phyloP scores from a whole-genome alignment of 2,888 invertebrate genomes.

The Ennomos fuscantarius region DNA sequence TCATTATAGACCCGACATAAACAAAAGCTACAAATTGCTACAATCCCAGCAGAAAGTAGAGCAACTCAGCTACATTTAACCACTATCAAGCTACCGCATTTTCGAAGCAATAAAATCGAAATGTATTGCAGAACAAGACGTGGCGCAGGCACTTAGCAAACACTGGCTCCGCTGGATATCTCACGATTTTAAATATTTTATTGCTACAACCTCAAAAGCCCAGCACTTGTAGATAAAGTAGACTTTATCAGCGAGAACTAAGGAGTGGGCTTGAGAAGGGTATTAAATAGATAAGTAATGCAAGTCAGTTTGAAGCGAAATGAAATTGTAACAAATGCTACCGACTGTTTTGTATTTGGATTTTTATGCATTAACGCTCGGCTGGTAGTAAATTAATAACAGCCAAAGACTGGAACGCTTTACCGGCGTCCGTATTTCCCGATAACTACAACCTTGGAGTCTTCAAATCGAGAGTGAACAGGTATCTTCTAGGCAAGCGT shows the following conservation, averaged over 20 bases:
- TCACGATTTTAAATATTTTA: slow-evolving; percentile 67
- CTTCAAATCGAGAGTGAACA: too few relatives aligned
- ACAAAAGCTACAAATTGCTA: slow-evolving; percentile 2
- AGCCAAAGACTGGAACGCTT: background rate
- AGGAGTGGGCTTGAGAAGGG: slow-evolving; percentile 15
- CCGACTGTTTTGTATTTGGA: slow-evolving; percentile 13
- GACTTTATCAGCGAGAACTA: slow-evolving; percentile 24
- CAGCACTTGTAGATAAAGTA: slow-evolving; percentile 25
- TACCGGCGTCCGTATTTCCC: too few relatives aligned
- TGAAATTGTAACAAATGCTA: slow-evolving; percentile 26
- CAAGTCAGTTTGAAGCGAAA: slow-evolving; percentile 16
- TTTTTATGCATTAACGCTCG: background rate
- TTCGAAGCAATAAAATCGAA: slow-evolving; percentile 42
- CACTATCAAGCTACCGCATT: slow-evolving; percentile 33
- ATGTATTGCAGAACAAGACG: slow-evolving; percentile 57
- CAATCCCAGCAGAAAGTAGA: slow-evolving; percentile 27
- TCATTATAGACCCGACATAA: slow-evolving; percentile 3
- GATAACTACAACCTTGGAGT: too few relatives aligned
- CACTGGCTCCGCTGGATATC: slow-evolving; percentile 69
- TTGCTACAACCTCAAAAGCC: slow-evolving; percentile 22
- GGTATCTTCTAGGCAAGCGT: too few relatives aligned
- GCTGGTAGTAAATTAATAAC: slow-evolving; percentile 6
- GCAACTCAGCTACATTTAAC: slow-evolving; percentile 30
- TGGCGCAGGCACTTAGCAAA: slow-evolving; percentile 65
- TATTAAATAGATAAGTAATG: slow-evolving; percentile 26